These are phyloP conservation scores for Enteromius treurensis DNA, from an alignment of 2,797 vertebrate genomes.

Conservation along the genomic window DNA sequence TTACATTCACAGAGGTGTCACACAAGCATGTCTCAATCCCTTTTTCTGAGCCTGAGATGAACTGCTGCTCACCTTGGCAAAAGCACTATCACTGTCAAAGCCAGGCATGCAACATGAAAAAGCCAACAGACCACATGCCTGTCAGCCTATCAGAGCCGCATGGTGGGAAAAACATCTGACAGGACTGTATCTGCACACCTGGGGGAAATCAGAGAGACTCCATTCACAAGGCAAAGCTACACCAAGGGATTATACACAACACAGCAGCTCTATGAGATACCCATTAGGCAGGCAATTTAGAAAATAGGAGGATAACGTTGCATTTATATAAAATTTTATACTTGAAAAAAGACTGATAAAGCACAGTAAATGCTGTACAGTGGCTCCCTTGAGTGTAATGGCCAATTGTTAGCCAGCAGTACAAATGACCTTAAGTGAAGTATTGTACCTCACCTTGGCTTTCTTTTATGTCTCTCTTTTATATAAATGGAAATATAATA, in stretches of 20 bases:
- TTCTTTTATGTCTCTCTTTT: not conserved
- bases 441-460: not conserved
- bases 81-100: conserved; percentile 47
- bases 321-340: conserved; percentile 2
- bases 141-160: conserved; percentile 19
- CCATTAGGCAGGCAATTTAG: conserved; percentile 11
- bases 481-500: not conserved
- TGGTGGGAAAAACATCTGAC: conserved; percentile 22
- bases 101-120: conserved; percentile 44
- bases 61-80: conserved; percentile 32
- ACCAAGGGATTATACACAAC: conserved; percentile 3
- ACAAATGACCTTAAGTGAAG: not conserved
- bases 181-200: conserved; percentile 28
- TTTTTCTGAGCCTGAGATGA: conserved; percentile 44
- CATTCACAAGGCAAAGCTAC: conserved; percentile 8
- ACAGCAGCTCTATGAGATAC: not conserved
- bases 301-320: not conserved
- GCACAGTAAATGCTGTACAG: not conserved
- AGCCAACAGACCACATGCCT: conserved; percentile 30
- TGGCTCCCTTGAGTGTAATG: not conserved
- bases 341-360: not conserved
- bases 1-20: conserved; percentile 17
- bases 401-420: not conserved
- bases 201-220: conserved; percentile 10
- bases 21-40: conserved; percentile 36